phyloP scores from a whole-genome alignment of 2,888 invertebrate species.

The Zygogramma bicolorata region DNA sequence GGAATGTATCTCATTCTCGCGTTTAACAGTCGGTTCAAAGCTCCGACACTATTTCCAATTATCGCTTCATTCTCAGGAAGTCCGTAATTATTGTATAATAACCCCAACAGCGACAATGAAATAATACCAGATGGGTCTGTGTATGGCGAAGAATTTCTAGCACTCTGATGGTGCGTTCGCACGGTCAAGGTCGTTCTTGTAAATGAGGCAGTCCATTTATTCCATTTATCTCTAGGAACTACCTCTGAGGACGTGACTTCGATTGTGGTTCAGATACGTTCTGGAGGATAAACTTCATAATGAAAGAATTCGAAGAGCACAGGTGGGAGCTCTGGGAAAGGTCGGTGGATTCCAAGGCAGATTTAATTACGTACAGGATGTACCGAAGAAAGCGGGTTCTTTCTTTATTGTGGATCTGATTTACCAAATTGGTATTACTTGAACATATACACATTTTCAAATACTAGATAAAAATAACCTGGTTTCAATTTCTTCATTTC shows the following conservation, averaged over 20 bases:
- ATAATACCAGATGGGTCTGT: neutral
- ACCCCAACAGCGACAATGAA: neutral
- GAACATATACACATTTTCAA: too few species aligned
- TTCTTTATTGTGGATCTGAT: neutral
- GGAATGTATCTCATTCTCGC: neutral
- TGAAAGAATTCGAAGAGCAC: neutral
- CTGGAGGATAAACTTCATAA: neutral
- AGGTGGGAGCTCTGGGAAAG: neutral
- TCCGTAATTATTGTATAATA: neutral
- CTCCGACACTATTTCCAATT: neutral
- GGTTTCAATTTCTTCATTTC: too few species aligned
- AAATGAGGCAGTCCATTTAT: neutral
- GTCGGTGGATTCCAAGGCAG: neutral
- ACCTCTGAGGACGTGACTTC: neutral
- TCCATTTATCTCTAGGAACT: slow-evolving; percentile 4
- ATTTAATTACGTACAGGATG: neutral
- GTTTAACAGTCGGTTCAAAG: neutral
- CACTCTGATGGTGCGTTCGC: neutral
- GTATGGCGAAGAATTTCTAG: neutral
- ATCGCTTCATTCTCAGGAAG: neutral
- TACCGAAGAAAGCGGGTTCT: neutral
- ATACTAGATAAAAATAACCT: too few species aligned
- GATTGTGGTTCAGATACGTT: neutral
- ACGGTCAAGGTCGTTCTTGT: slow-evolving; percentile 2
- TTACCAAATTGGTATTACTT: too few species aligned